Percentiles rank a stretch among this genome's conserved stretches.
Conservation (phyloP, 2,888 invertebrate species). For the Acanthosepion lycidas region DNA sequence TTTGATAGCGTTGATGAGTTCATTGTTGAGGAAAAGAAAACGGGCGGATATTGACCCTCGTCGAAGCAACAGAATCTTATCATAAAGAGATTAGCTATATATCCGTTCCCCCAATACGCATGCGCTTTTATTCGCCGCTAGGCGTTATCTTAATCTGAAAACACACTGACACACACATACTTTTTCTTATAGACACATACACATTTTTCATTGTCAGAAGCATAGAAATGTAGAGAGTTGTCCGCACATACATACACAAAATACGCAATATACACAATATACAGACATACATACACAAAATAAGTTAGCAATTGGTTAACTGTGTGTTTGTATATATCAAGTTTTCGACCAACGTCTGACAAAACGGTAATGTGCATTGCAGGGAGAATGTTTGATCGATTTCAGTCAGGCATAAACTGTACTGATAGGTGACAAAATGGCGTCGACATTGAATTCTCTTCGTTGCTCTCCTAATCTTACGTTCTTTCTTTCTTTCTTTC, state of each 20-base stretch:
- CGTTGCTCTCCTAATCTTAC: not conserved
- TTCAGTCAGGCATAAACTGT: too few relatives aligned
- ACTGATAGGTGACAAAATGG: too few relatives aligned
- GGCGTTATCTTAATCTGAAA: not conserved
- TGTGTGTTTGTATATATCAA: too few relatives aligned
- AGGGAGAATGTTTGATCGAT: too few relatives aligned
- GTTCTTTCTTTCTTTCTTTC: not conserved
- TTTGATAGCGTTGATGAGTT: not conserved
- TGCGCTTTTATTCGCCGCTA: not conserved
- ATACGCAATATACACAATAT: not conserved
- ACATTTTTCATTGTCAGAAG: too few relatives aligned
- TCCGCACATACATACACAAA: not conserved
- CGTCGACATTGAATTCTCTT: not conserved
- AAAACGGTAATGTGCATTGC: too few relatives aligned
- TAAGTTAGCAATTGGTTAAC: too few relatives aligned
- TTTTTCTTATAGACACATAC: too few relatives aligned
- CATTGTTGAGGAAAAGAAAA: not conserved
- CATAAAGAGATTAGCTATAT: constrained; percentile 7
- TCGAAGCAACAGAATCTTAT: constrained; percentile 33
- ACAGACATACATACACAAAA: not conserved
- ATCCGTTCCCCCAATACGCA: not conserved
- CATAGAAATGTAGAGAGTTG: not conserved
- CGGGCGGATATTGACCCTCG: not conserved
- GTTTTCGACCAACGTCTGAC: too few relatives aligned
- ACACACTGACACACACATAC: not conserved